Evolutionary conservation across 2,888 invertebrate genomes (phyloP), one percentile per base, ranked within the genome.

Genomic region (Thymelicus acteon): DNA sequence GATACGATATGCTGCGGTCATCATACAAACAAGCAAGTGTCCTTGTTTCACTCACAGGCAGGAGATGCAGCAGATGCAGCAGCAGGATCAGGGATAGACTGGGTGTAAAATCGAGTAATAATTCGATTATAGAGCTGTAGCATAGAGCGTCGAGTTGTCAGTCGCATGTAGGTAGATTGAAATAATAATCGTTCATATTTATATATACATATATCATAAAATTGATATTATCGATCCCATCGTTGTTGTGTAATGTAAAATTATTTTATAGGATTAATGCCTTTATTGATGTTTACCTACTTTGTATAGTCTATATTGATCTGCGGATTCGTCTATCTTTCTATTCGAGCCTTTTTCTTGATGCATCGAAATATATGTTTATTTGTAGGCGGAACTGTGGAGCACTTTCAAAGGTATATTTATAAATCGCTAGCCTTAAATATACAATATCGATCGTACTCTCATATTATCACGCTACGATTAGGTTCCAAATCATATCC

Each of bases 351-450:
- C 85, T 88, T 84, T 76, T 85, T 87, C 82, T 81, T 44, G 13
- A 80, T 87, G 88, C 89, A 90, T 89, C 90, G 90, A 90, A 86
- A 19, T 19, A 79, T 85, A 79, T 81, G 72, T 68, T 63, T 62
- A 44, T 62, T 48, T 75, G 8, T 67, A 48, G 72, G 69, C 69
- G 69, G 24, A 58, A 63, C 69, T 58, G 69, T 63, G 47, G 12
- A 7, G 37, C 48, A 63, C 47, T n/a, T 58, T 48, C 62, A 47
- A 69, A 62, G 37, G 10, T 57, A 68, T 68, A 47, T 68, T 58
- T 44, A 68, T 62, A 47, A 62, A 47, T 68, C 52, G 37, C 54
- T 68, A 68, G 62, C 57, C 44, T 62, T 52, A 58, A 52, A 68
- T 44, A 19, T 19, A 68, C 47, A 68, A 68, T 62, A 62, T 49